Base-by-base conservation (phyloP, 2,888 invertebrate species). In the Hydrotaea cyrtoneurina region DNA sequence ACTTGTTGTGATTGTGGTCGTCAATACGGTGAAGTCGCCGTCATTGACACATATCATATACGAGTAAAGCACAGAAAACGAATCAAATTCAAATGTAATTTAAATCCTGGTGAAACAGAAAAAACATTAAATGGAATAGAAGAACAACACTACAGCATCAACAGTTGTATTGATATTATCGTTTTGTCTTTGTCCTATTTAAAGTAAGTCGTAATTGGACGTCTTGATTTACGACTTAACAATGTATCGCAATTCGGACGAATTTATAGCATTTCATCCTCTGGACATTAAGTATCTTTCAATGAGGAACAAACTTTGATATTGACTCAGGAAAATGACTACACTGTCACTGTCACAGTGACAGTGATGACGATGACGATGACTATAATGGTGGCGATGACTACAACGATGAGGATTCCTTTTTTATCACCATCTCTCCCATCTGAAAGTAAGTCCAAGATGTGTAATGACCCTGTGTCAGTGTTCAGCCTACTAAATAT, bases 201-300 rank as follows among this genome's bases (percentile, higher is more conserved):
- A 19, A 53, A 53, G 53, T 19, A 19, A 5, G 39, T n/a, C 53
- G 36, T 39, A 73, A 73, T 72, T 53, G 17, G 36, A 55, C 31
- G 36, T 17, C 55, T 73, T 73, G 73, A 73, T 31, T 62, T 62
- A 43, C 19, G 39, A 39, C 64, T 59, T 59, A 46, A 74, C 21
- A 43, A 57, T n/a, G 43, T 39, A 53, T 53, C 17, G 8, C 11
- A 11, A 71, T 26, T 53, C 53, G 36, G 57, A 43, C 59, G n/a
- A 74, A 43, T 57, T 43, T 57, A 46, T 26, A 43, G 55, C 57
- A 23, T 74, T 66, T 36, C 55, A 57, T 73, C 17, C 21, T 39
- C 7, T 21, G 57, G 39, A 23, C 11, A 74, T 59, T 15, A 23
- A 39, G 46, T 5, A 69, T 10, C 2, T 31, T 73, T 62, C 74